Percentiles rank a stretch among this genome's conserved stretches.
Evolutionary conservation across 2,113 vertebrate genomes (phyloP).

Genomic region (Colius striatus): DNA sequence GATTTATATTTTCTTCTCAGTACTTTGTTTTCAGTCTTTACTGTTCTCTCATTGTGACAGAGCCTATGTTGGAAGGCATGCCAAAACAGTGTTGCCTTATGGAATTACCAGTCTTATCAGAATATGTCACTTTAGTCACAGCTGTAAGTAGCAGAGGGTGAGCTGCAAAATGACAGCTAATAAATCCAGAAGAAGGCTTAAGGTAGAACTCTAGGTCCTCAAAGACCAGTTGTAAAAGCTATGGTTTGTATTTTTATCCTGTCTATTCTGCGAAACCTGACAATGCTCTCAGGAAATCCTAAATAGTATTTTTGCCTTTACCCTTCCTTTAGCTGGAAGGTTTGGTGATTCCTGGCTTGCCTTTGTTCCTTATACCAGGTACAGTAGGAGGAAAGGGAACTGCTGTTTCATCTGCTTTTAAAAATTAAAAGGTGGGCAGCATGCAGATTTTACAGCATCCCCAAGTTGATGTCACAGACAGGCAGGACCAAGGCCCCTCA

Average conservation of each 20-base stretch:
- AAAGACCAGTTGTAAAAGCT: not conserved
- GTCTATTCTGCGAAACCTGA: not conserved
- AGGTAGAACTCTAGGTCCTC: not conserved
- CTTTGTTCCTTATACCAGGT: not conserved
- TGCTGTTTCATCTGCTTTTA: not conserved
- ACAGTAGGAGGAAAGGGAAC: not conserved
- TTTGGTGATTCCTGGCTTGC: not conserved
- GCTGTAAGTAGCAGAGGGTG: not conserved
- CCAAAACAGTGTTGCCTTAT: not conserved
- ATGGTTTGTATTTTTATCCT: not conserved
- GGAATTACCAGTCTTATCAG: not conserved
- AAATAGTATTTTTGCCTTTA: not conserved
- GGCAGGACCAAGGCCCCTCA: not conserved
- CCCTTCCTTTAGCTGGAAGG: not conserved
- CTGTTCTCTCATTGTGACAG: not conserved
- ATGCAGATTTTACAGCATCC: not conserved
- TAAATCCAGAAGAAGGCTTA: not conserved
- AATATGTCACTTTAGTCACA: not conserved
- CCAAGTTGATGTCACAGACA: not conserved
- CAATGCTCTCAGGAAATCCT: not conserved
- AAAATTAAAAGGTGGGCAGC: not conserved
- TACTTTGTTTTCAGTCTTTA: not conserved
- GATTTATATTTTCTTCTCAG: not conserved
- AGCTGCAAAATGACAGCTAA: not conserved
- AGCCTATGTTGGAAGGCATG: not conserved